Conservation (phyloP, 2,888 invertebrate genomes). For the Sarcophaga rosellei region DNA sequence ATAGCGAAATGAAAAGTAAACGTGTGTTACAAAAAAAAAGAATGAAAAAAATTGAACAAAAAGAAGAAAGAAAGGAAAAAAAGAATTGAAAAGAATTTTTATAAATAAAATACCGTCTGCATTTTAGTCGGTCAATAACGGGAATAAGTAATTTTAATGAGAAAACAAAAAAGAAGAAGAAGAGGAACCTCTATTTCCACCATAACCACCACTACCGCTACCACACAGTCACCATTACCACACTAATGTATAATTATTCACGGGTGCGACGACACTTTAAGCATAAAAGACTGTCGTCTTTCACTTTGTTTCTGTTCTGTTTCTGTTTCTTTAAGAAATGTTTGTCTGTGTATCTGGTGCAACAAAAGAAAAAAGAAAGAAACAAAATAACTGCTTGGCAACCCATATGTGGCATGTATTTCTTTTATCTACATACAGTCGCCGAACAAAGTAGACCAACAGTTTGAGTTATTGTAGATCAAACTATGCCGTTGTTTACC, state of each 20-base stretch:
- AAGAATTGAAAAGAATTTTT: constrained; percentile 8
- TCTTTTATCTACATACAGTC: not conserved
- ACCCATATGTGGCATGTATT: constrained; percentile 9
- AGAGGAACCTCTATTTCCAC: not conserved
- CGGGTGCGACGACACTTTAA: constrained; percentile 56
- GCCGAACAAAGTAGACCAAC: not conserved
- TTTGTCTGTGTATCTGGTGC: not conserved
- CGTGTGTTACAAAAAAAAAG: constrained; percentile 28
- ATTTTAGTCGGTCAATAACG: constrained; percentile 68
- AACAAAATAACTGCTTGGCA: not conserved
- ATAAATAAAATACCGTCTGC: constrained; percentile 46
- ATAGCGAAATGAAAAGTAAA: constrained; percentile 37
- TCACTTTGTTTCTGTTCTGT: constrained; percentile 1
- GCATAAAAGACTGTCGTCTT: constrained; percentile 19
- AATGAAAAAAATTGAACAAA: not conserved
- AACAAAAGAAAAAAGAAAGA: constrained; percentile 1
- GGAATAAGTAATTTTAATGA: constrained; percentile 58
- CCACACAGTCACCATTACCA: constrained; percentile 22
- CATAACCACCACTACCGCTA: not conserved
- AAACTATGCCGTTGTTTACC: too few species aligned
- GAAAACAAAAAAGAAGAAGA: constrained; percentile 34
- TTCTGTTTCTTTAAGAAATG: not conserved
- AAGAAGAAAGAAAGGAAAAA: not conserved
- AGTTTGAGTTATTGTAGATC: not conserved
- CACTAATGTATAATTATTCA: constrained; percentile 38